These are phyloP conservation scores for Piprites chloris DNA, from an alignment of 2,113 vertebrate species.

Conservation along the genomic window DNA sequence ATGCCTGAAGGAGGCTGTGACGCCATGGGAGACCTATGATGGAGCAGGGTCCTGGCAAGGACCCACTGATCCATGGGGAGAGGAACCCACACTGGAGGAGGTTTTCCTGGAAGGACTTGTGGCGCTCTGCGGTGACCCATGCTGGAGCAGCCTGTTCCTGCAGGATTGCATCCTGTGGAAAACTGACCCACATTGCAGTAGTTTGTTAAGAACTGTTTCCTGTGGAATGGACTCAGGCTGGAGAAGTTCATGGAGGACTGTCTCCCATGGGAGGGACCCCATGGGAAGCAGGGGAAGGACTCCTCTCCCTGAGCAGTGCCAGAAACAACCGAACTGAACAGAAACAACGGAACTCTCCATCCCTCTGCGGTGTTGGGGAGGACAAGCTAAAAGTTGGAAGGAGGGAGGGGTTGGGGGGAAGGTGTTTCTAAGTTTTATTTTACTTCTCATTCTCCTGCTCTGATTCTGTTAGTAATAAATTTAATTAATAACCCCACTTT, in stretches of 20 bases:
- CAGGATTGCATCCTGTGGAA: not conserved
- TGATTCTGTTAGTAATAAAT: not conserved
- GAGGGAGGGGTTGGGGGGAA: not conserved
- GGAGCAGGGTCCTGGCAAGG: not conserved
- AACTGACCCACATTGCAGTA: not conserved
- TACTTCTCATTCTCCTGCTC: not conserved
- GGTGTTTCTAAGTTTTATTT: not conserved
- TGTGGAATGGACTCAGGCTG: not conserved
- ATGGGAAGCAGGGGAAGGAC: not conserved
- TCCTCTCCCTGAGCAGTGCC: not conserved
- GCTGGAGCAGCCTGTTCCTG: not conserved
- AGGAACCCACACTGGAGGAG: not conserved
- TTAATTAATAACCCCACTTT: not conserved
- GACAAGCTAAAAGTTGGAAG: not conserved
- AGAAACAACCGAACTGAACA: too few species aligned
- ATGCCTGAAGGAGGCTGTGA: not conserved
- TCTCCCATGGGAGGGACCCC: not conserved
- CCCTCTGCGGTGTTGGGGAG: not conserved
- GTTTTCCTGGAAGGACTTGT: not conserved
- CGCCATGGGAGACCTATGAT: not conserved
- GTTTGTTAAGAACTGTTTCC: not conserved
- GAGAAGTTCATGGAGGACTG: not conserved
- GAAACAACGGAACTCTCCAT: too few species aligned
- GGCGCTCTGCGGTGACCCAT: not conserved
- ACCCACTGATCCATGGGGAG: not conserved